These are phyloP conservation scores for Nyctibius bracteatus DNA, from an alignment of 2,113 vertebrate species.

Conservation along the genomic window DNA sequence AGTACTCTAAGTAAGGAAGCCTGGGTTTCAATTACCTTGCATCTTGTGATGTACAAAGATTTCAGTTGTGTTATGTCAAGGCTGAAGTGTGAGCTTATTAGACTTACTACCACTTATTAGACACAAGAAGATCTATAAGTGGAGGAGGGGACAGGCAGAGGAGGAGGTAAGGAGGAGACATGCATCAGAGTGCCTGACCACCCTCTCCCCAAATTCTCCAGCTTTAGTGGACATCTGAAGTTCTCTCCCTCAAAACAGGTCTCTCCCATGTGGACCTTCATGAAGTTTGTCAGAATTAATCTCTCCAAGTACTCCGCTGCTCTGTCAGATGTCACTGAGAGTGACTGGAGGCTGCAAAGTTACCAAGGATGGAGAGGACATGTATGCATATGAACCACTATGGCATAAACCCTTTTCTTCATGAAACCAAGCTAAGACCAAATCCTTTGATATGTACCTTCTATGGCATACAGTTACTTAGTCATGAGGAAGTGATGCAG, in stretches of 20 bases:
- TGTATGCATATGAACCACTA: rapidly evolving
- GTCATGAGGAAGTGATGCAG: background rate
- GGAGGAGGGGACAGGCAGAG: background rate
- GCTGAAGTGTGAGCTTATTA: background rate
- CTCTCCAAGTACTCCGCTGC: background rate
- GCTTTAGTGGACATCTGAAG: background rate
- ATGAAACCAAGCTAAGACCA: background rate
- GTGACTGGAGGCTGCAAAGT: background rate
- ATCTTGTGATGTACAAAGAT: background rate
- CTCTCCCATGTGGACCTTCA: background rate
- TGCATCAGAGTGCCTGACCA: background rate
- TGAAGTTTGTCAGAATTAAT: background rate
- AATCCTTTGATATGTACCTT: background rate
- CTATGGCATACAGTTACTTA: background rate
- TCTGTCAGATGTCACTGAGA: background rate
- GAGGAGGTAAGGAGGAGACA: background rate
- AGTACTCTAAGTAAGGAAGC: background rate
- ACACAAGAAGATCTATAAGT: background rate
- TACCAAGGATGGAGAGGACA: background rate
- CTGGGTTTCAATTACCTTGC: background rate
- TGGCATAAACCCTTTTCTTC: background rate
- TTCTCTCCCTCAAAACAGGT: background rate
- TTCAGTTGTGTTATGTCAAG: background rate
- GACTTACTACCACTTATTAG: background rate
- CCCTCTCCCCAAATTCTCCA: background rate